Base-by-base conservation (phyloP, 2,797 vertebrate genomes). In the Acipenser transmontanus region DNA sequence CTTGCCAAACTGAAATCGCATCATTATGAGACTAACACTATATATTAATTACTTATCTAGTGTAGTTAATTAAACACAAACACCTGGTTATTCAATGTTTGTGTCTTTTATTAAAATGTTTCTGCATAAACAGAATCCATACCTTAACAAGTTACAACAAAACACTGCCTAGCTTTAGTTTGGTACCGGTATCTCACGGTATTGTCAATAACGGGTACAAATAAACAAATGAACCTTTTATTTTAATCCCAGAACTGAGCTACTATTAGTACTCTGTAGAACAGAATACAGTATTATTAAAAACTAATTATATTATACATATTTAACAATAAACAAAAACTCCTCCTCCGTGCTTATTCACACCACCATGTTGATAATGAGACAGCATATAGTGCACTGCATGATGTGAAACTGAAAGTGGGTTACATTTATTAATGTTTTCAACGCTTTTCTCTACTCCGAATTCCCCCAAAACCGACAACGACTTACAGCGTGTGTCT, bases 401-500 rank as follows among this genome's bases (percentile, higher is more conserved):
- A 61, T 63, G 50, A 50, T 59, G 9, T 52, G 60, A 73, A 81
- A 81, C 1, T 69, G 79, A 80, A 81, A 81, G 54, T 67, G 72
- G 7, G 50, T 47, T 47, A 47, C 11, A 63, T 17, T 9, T n/a
- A 50, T 6, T 8, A 9, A 11, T 11, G 9, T 6, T 20, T 14
- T 64, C 6, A 2, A 47, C 61, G 60, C 51, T 48, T 47, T 14
- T 52, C 8, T 64, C 47, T 11, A 50, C 56, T 9, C 47, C 62
- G 7, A 59, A 70, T 8, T n/a, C n/a, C 13, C 17, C 48, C 49
- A 8, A 13, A 4, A 0, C 0, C 6, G 10, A 0, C 2, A 8
- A 1, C 6, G 61, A 69, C 94, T 94, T 78, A 97, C 95, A 93
- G 86, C 0, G 95, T 97, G 71, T 90, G 88, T 73, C 76, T 69